Base-by-base conservation (phyloP, 2,888 invertebrate genomes). In the Theodoxus fluviatilis region DNA sequence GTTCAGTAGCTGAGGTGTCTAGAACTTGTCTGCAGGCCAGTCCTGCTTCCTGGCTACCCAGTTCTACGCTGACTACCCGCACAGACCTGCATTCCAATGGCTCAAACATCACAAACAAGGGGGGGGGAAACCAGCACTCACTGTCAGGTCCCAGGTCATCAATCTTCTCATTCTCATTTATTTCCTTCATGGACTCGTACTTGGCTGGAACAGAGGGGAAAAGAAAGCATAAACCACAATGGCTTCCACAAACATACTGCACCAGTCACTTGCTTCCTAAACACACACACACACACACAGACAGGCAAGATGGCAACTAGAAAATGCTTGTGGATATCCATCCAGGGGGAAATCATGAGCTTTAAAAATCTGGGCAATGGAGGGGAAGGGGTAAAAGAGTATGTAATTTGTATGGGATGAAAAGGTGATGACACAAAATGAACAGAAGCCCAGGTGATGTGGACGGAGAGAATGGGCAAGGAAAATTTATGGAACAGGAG, bases 111-210 rank as follows among this genome's bases (percentile, higher is more conserved):
- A n/a, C n/a, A n/a, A n/a, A n/a, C n/a, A n/a, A n/a, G n/a, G n/a
- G n/a, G n/a, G n/a, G n/a, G n/a, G n/a, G 6, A 52, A 52, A 52
- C n/a, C 6, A 49, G 33, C 33, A 18, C 71, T 57, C 61, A 73
- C 74, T 73, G 69, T 71, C 72, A 49, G 71, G 64, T 37, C 72
- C 72, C 25, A 72, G 66, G 4, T 67, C 73, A 52, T 71, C 47
- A 55, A 74, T 47, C 33, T 76, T 79, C 59, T 78, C 80, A 71
- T 80, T 79, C 61, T 79, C 80, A 64, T 80, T 80, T 6, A 68
- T 25, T 66, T 85, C 84, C 70, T 82, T 83, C 52, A 80, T 74
- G 33, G 79, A 78, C 61, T 84, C 84, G 65, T 84, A 75, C 73
- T 81, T 81, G 25, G 80, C 82, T 83, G 73, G 18, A 73, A 69